Conservation (phyloP, 2,888 invertebrate genomes). For the Petrophora chlorosata region DNA sequence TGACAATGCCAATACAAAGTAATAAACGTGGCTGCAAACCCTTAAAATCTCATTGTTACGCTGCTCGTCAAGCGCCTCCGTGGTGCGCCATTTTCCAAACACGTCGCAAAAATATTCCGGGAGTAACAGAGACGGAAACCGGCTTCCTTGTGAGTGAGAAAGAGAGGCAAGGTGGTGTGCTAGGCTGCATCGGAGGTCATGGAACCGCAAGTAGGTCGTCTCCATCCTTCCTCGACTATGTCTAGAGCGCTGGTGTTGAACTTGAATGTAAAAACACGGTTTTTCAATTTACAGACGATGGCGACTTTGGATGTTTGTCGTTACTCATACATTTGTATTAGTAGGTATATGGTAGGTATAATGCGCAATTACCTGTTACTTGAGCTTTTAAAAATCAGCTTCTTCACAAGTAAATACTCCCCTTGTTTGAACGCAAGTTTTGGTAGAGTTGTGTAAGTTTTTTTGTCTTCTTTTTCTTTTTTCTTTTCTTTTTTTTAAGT, state of each 20-base stretch:
- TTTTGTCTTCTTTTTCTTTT: too few species aligned
- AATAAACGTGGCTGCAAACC: constrained; percentile 35
- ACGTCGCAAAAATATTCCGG: constrained; percentile 81
- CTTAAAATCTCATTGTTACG: constrained; percentile 62
- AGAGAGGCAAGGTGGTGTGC: constrained; percentile 56
- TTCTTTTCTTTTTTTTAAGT: too few species aligned
- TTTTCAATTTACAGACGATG: constrained; percentile 46
- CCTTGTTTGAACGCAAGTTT: too few species aligned
- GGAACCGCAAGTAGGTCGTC: constrained; percentile 82
- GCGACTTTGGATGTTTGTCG: background rate
- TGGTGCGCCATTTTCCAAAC: constrained; percentile 65
- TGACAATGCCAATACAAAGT: constrained; percentile 1
- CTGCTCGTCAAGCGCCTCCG: constrained; percentile 56
- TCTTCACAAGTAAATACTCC: too few species aligned
- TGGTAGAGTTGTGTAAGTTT: too few species aligned
- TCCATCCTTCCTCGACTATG: constrained; percentile 77
- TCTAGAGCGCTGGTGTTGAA: constrained; percentile 68
- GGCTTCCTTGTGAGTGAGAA: constrained; percentile 41
- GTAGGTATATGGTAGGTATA: too few species aligned
- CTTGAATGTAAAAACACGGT: constrained; percentile 81
- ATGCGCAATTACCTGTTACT: too few species aligned
- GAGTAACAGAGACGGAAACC: constrained; percentile 62
- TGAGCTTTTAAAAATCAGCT: too few species aligned
- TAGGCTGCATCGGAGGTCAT: constrained; percentile 80
- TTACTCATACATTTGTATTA: background rate